Evolutionary conservation across 1,140 invertebrate species (phyloP).

Genomic region (Trichomalopsis sarcophagae): DNA sequence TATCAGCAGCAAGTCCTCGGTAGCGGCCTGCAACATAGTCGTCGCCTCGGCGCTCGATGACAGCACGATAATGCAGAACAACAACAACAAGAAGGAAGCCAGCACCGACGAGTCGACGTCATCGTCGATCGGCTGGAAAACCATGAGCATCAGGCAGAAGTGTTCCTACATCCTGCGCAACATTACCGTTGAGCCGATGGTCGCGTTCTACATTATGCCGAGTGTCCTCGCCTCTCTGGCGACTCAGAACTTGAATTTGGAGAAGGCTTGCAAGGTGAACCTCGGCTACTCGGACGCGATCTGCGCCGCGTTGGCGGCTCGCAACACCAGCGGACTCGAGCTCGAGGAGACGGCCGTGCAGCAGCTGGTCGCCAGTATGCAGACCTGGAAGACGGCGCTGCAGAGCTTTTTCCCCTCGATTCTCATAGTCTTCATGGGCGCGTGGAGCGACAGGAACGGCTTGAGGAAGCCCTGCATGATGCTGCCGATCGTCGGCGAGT

Average conservation of each 20-base stretch:
- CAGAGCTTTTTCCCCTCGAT: conserved; percentile 85
- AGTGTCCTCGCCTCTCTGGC: conserved; percentile 85
- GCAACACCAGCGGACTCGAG: conserved; percentile 83
- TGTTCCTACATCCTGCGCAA: conserved; percentile 72
- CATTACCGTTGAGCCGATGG: conserved; percentile 87
- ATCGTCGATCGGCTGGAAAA: conserved; percentile 58
- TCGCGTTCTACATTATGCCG: conserved; percentile 87
- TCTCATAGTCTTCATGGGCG: conserved; percentile 86
- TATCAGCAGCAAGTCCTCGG: neutral
- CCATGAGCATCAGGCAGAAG: conserved; percentile 66
- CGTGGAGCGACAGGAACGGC: conserved; percentile 84
- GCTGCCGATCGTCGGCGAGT: conserved; percentile 87
- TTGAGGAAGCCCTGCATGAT: conserved; percentile 90
- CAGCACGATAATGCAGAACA: neutral
- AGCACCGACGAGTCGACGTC: neutral
- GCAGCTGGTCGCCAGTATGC: conserved; percentile 86
- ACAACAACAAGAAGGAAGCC: neutral
- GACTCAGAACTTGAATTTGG: conserved; percentile 87
- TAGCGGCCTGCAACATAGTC: neutral
- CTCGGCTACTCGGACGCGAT: conserved; percentile 81
- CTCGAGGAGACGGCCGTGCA: conserved; percentile 84
- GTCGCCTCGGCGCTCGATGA: neutral
- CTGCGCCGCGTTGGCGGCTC: conserved; percentile 82
- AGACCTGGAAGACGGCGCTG: conserved; percentile 86
- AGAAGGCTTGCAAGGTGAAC: conserved; percentile 90